phyloP scores from a whole-genome alignment of 2,113 vertebrate genomes.

The Fregata magnificens region DNA sequence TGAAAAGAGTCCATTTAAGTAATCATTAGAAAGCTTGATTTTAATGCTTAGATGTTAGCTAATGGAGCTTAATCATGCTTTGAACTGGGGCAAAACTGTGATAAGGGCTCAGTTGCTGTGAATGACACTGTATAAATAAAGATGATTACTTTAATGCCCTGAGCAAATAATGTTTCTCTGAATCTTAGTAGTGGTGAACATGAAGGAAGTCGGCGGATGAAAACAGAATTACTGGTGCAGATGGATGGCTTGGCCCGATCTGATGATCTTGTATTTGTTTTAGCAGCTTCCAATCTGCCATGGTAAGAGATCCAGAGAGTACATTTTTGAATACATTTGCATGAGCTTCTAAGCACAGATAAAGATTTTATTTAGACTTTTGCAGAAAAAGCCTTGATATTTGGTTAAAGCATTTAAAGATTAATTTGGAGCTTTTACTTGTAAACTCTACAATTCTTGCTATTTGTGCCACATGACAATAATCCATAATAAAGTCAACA shows the following conservation, averaged over 20 bases:
- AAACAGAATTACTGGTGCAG: slow-evolving; percentile 95
- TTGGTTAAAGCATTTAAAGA: slow-evolving; percentile 71
- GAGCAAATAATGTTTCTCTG: background rate
- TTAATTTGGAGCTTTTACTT: slow-evolving; percentile 69
- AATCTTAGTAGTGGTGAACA: slow-evolving; percentile 85
- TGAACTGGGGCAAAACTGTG: slow-evolving; percentile 28
- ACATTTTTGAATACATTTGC: slow-evolving; percentile 66
- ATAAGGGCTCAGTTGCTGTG: background rate
- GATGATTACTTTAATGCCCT: slow-evolving; percentile 1
- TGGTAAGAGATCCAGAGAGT: slow-evolving; percentile 79
- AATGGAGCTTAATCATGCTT: slow-evolving; percentile 59
- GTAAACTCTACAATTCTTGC: slow-evolving; percentile 46
- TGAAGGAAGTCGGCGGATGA: slow-evolving; percentile 93
- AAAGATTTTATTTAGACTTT: slow-evolving; percentile 56
- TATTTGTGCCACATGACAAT: slow-evolving; percentile 47
- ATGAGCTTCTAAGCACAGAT: slow-evolving; percentile 65
- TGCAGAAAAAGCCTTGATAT: slow-evolving; percentile 59
- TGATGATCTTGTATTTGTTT: slow-evolving; percentile 94
- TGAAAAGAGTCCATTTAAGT: slow-evolving; percentile 31
- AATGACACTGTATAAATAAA: slow-evolving; percentile 24
- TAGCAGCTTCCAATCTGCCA: slow-evolving; percentile 95
- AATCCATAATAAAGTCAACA: slow-evolving; percentile 61
- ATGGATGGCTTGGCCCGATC: slow-evolving; percentile 95
- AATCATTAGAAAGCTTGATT: slow-evolving; percentile 46
- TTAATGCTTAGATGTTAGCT: slow-evolving; percentile 54